A percentile compares a stretch with the other conserved stretches of the same genome.
phyloP scores from a whole-genome alignment of 2,888 invertebrate genomes.

The Meliscaeva auricollis region DNA sequence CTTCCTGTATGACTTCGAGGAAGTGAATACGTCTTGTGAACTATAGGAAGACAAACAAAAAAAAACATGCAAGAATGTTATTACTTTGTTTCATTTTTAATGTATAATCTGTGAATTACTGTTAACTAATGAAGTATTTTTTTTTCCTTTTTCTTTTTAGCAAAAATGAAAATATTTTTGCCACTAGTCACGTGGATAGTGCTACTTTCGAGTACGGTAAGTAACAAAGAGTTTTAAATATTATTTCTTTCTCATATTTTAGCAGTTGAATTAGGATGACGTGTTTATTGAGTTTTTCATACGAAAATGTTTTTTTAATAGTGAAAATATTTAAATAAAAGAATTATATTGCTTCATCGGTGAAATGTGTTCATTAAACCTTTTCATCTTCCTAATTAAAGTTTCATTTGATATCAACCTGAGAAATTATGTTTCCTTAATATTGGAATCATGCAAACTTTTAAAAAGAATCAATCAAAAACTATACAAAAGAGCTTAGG shows the following conservation, averaged over 20 bases:
- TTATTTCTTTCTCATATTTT: background rate
- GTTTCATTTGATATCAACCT: no score
- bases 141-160: conserved; percentile 87
- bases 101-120: background rate
- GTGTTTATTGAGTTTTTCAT: conserved; percentile 35
- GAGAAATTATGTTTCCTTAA: no score
- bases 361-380: no score
- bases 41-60: background rate
- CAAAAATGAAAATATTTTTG: conserved; percentile 96
- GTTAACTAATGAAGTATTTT: conserved; percentile 62
- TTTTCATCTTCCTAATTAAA: no score
- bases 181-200: conserved; percentile 96
- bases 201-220: conserved; percentile 92
- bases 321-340: no score
- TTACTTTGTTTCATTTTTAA: background rate
- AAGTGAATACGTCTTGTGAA: conserved; percentile 58
- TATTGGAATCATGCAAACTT: background rate
- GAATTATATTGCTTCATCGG: no score
- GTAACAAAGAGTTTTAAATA: conserved; percentile 82
- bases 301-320: no score
- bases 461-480: background rate
- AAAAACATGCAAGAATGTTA: conserved; percentile 57
- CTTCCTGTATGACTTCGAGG: conserved; percentile 68
- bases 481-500: background rate
- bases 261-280: background rate